A percentile compares a stretch with the other conserved stretches of the same genome.
These are phyloP conservation scores for Tupaia tana DNA, from an alignment of 2,113 vertebrate species.

Conservation along the genomic window DNA sequence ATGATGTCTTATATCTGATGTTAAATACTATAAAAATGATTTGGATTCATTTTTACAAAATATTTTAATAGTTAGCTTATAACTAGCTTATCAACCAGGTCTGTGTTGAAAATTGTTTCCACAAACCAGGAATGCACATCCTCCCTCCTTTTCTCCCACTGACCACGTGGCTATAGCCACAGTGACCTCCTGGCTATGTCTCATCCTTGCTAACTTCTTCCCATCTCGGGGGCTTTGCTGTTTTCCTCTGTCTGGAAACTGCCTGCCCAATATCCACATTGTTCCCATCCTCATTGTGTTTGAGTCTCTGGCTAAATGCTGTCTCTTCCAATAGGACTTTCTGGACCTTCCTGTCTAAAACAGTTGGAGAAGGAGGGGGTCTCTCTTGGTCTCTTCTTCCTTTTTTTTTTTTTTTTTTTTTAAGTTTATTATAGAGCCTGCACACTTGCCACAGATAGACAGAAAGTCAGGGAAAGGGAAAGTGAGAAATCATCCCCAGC, in stretches of 20 bases:
- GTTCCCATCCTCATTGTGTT: not conserved
- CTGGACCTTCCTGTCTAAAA: not conserved
- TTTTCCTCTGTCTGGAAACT: not conserved
- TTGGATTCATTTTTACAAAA: conserved; percentile 40
- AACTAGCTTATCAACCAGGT: not conserved
- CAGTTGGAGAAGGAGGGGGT: too few species aligned
- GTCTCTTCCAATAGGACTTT: not conserved
- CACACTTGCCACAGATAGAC: too few species aligned
- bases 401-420: too few species aligned
- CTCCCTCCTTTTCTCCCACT: not conserved
- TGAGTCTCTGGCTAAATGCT: not conserved
- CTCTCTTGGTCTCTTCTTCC: too few species aligned
- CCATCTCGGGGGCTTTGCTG: not conserved
- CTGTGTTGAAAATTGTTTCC: not conserved
- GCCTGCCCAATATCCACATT: not conserved
- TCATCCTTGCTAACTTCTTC: not conserved
- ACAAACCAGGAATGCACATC: not conserved
- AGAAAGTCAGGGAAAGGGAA: too few species aligned
- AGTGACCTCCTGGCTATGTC: not conserved
- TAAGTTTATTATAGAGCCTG: too few species aligned
- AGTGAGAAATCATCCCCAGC: too few species aligned
- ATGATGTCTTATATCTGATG: conserved; percentile 17
- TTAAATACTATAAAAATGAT: conserved; percentile 51
- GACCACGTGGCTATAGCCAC: not conserved
- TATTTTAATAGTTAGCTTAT: conserved; percentile 45